A percentile compares a stretch with the other conserved stretches of the same genome.
These are phyloP conservation scores for Nothocercus julius DNA, from an alignment of 2,113 vertebrate species.

Conservation along the genomic window DNA sequence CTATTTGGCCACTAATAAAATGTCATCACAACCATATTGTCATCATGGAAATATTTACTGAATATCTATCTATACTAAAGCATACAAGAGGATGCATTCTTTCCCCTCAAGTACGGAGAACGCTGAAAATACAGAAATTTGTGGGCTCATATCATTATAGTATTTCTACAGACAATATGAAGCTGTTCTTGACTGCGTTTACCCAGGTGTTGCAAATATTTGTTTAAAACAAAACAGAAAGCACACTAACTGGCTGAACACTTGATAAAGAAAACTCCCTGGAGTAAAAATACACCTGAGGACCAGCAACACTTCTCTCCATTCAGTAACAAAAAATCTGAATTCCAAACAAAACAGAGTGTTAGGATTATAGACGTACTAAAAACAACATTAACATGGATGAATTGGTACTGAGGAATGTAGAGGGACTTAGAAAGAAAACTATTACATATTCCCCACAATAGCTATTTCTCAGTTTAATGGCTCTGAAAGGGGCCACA, in stretches of 20 bases:
- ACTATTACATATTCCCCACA: not conserved
- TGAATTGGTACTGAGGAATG: not conserved
- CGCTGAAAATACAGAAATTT: not conserved
- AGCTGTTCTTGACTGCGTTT: not conserved
- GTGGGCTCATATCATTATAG: not conserved
- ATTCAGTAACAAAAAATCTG: not conserved
- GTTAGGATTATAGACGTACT: not conserved
- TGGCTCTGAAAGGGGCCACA: not conserved
- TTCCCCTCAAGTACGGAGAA: not conserved
- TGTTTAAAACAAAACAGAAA: not conserved
- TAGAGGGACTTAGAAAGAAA: not conserved
- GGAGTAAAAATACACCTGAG: not conserved
- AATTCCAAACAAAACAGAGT: not conserved
- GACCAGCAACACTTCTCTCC: not conserved
- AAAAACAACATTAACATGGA: conserved; percentile 9
- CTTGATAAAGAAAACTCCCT: not conserved
- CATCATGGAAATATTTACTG: not conserved
- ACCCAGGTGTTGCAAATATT: not conserved
- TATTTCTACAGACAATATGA: not conserved
- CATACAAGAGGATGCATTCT: not conserved
- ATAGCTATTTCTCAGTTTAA: not conserved
- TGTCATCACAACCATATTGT: too few relatives aligned
- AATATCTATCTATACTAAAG: not conserved
- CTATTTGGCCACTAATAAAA: not conserved
- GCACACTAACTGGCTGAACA: not conserved